phyloP scores from a whole-genome alignment of 2,797 vertebrate species.

The Acanthis flammea region DNA sequence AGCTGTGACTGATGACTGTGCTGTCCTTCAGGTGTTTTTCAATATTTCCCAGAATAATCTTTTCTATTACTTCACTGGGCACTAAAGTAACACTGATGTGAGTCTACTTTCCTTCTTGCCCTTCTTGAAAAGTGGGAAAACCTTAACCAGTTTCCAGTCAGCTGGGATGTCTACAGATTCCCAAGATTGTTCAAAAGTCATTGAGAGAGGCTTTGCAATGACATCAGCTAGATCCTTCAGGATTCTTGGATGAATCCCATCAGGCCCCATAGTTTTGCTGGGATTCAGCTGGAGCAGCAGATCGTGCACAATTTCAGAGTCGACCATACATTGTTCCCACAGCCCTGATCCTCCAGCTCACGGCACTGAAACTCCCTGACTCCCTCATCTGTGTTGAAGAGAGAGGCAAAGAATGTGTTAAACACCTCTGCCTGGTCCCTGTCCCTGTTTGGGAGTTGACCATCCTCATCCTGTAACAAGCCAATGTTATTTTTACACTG shows the following conservation, averaged over 20 bases:
- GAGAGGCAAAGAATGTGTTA: rapidly evolving
- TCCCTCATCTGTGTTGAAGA: not conserved
- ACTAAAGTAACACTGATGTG: not conserved
- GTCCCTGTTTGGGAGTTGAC: not conserved
- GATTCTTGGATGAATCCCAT: not conserved
- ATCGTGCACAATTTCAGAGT: rapidly evolving
- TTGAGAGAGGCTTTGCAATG: not conserved
- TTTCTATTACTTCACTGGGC: not conserved
- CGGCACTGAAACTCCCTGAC: rapidly evolving
- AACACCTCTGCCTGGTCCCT: not conserved
- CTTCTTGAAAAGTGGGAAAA: not conserved
- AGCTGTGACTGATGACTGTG: not conserved
- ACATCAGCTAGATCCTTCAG: not conserved
- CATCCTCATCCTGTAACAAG: not conserved
- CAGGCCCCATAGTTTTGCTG: not conserved
- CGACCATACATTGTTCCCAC: not conserved
- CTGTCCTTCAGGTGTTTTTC: not conserved
- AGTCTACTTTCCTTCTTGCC: not conserved
- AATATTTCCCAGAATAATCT: not conserved
- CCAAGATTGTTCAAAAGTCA: not conserved
- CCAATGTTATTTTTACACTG: not conserved
- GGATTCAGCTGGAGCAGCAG: not conserved
- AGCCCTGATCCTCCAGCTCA: not conserved
- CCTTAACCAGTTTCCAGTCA: not conserved
- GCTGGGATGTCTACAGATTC: not conserved